Evolutionary conservation across 2,113 vertebrate genomes (phyloP), one percentile per base, ranked within the genome.

Genomic region (Dermatemys mawii): DNA sequence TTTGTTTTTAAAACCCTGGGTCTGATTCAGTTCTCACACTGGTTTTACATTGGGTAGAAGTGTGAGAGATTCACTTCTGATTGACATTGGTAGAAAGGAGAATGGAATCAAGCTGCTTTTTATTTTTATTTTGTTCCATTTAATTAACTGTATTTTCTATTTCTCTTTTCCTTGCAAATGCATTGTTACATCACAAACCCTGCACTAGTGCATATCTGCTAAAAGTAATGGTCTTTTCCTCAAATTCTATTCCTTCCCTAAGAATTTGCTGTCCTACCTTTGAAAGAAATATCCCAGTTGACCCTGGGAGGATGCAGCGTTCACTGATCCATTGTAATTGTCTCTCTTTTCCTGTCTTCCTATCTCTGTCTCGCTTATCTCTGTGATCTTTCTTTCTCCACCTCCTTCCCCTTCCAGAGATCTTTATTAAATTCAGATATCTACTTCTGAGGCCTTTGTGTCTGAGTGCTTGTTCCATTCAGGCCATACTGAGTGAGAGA

Each of bases 401-500:
- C 19, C 89, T 96, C 32, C 46, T 63, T 84, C 48, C 46, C 54
- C 67, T 84, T 90, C 55, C 76, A 91, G 94, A 90, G 88, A 97
- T 53, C 84, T 91, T 96, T 95, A 97, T 97, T 96, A 96, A 95
- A 95, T 97, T 90, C 90, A 93, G 79, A 60, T 7, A 86, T 87
- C n/a, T 86, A 6, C 83, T 86, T 96, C 85, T 92, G 75, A 97
- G 87, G 78, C 75, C 38, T 83, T 91, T 50, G 70, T 97, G 92
- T 81, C 90, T 96, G 73, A 81, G 80, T 19, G 38, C 32, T 89
- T 35, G 3, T 84, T 96, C 93, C 54, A 11, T 21, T 41, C 29
- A 29, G 93, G 78, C 19, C 70, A 67, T 35, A 0, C 53, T 89
- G 57, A 88, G 19, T 0, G 46, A 90, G 78, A 81, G 3, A n/a